These are phyloP conservation scores for Drosophila maculinotata DNA, from an alignment of 2,888 invertebrate genomes.

Conservation along the genomic window DNA sequence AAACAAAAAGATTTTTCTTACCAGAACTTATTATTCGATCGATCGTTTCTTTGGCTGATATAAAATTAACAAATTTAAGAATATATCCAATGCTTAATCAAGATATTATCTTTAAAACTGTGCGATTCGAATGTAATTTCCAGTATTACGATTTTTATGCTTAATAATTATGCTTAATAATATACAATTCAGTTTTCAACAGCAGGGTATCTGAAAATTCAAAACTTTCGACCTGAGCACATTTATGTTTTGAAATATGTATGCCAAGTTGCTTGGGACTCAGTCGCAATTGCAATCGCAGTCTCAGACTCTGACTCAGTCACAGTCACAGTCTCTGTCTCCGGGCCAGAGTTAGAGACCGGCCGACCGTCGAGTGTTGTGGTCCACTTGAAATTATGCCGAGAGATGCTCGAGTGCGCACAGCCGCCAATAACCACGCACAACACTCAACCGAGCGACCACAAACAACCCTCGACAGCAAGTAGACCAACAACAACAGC, in stretches of 20 bases:
- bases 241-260: constrained; percentile 15
- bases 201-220: background rate
- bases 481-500: constrained; percentile 31
- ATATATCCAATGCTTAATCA: no score
- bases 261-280: constrained; percentile 38
- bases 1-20: no score
- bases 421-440: constrained; percentile 77
- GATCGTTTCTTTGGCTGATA: no score
- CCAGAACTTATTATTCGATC: no score
- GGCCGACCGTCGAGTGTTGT: constrained; percentile 63
- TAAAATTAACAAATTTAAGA: no score
- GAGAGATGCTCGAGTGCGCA: constrained; percentile 76
- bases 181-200: no score
- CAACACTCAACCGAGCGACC: constrained; percentile 69
- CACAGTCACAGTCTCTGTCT: constrained; percentile 1
- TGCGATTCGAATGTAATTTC: no score
- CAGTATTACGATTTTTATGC: no score
- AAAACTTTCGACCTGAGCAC: background rate
- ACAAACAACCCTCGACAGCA: constrained; percentile 72
- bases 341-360: constrained; percentile 28
- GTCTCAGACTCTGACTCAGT: constrained; percentile 9
- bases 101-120: no score
- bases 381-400: constrained; percentile 80
- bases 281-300: constrained; percentile 1
- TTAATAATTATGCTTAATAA: no score